Base-by-base conservation (phyloP, 1,140 invertebrate species). In the Drosophila fuyamai region DNA sequence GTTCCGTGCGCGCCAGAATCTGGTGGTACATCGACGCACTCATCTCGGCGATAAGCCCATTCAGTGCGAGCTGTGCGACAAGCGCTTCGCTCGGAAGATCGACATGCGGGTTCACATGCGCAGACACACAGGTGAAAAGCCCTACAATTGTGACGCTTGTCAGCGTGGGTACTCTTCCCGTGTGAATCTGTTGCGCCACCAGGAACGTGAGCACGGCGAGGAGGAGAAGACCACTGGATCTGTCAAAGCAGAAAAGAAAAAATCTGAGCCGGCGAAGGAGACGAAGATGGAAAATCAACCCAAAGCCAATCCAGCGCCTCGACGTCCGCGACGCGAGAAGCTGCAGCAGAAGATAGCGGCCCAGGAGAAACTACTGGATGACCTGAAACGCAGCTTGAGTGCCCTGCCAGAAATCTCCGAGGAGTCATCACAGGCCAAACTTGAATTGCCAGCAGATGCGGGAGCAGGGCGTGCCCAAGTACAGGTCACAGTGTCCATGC, bases 61-160 rank as follows among this genome's bases (percentile, higher is more conserved):
- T 66, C 78, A 93, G 29, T 94, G 94, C 73, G 93, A 93, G 73
- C 76, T 93, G 16, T 94, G 94, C 79, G 93, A 93, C 32, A 94
- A 94, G 78, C 91, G 90, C 53, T 95, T 95, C 73, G 94, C 94
- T 41, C 93, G 95, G 93, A 92, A 92, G 44, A 92, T 91, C 9
- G 91, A 92, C 54, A 92, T 95, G 59, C 93, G 92, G 46, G 94
- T 95, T 62, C 95, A 95, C 81, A 93, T 94, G 88, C 91, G 94
- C 23, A 94, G 93, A 0, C 95, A 95, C 82, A 95, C 94, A 1
- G 94, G 94, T 8, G 91, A 92, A 38, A 92, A 91, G 62, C 91
- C 91, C 2, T 92, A 74, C n/a, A 88, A 51, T 36, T 92, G 91
- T 59, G 75, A 63, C 14, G 47, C 62, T 12, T 92, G 91, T n/a